Evolutionary conservation across 2,797 vertebrate genomes (phyloP).

Genomic region (Linurgus olivaceus): DNA sequence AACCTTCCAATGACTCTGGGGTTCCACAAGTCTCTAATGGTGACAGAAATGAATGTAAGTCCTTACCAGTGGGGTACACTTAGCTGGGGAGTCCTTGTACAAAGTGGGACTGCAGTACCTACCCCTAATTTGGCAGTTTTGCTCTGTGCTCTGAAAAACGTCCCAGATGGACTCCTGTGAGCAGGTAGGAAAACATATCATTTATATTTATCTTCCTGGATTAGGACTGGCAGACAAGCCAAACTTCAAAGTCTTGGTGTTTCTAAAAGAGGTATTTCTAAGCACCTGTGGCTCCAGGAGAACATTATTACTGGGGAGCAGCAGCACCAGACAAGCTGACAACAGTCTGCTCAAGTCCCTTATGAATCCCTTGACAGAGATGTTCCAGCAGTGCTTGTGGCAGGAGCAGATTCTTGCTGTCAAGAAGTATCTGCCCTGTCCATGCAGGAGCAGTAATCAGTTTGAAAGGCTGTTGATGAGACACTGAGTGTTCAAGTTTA

Average conservation of each 20-base stretch:
- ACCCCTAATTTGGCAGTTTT: neutral
- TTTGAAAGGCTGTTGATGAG: neutral
- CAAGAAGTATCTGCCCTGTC: neutral
- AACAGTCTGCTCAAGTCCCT: neutral
- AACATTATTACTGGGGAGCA: neutral
- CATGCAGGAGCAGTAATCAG: neutral
- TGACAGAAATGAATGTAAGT: neutral
- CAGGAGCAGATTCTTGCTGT: neutral
- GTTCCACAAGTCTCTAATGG: neutral
- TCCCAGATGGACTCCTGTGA: neutral
- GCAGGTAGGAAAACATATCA: fast-evolving
- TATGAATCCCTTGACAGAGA: neutral
- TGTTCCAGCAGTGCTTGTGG: neutral
- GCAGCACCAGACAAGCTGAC: neutral
- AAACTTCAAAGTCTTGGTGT: neutral
- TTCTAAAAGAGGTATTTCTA: neutral
- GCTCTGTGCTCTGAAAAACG: neutral
- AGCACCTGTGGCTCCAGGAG: neutral
- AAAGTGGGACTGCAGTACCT: neutral
- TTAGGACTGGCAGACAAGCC: neutral
- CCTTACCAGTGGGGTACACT: neutral
- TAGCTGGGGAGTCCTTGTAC: neutral
- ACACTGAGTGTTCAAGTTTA: neutral
- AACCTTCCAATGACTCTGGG: neutral
- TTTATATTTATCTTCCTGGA: neutral